Conservation (phyloP, 2,797 vertebrate genomes). For the Hozukius guyotensis region DNA sequence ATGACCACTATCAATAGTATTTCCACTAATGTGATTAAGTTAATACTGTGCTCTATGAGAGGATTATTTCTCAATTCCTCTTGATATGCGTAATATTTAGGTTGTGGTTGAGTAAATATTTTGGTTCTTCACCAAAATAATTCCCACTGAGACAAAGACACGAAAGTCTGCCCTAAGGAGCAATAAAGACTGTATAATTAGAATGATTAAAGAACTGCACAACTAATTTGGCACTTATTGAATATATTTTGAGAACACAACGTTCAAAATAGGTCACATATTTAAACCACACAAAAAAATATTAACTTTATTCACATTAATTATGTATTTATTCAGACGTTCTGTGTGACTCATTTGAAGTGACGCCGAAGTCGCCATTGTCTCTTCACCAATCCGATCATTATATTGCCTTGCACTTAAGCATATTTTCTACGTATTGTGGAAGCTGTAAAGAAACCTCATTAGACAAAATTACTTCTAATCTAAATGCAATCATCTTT, state of each 20-base stretch:
- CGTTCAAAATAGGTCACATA: conserved; percentile 83
- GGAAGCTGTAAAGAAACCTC: conserved; percentile 63
- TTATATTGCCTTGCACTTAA: conserved; percentile 73
- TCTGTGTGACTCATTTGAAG: conserved; percentile 71
- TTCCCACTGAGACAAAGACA: conserved; percentile 82
- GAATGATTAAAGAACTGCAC: conserved; percentile 83
- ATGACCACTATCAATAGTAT: conserved; percentile 83
- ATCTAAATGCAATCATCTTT: conserved; percentile 79
- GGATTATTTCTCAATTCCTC: conserved; percentile 84
- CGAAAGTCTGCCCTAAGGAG: conserved; percentile 80
- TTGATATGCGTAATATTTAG: conserved; percentile 85
- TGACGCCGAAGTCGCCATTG: conserved; percentile 73
- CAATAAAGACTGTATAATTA: conserved; percentile 85
- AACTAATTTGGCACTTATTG: conserved; percentile 82
- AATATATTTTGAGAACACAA: conserved; percentile 81
- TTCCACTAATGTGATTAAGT: conserved; percentile 83
- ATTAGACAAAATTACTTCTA: conserved; percentile 78
- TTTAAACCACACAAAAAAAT: conserved; percentile 71
- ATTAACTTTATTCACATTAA: conserved; percentile 80
- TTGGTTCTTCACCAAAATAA: conserved; percentile 82
- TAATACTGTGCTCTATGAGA: conserved; percentile 82
- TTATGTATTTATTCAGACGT: conserved; percentile 71
- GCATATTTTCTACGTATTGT: conserved; percentile 77
- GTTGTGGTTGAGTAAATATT: conserved; percentile 82
- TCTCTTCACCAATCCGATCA: conserved; percentile 76